Evolutionary conservation across 2,797 vertebrate genomes (phyloP).

Genomic region (Rhinatrema bivittatum): DNA sequence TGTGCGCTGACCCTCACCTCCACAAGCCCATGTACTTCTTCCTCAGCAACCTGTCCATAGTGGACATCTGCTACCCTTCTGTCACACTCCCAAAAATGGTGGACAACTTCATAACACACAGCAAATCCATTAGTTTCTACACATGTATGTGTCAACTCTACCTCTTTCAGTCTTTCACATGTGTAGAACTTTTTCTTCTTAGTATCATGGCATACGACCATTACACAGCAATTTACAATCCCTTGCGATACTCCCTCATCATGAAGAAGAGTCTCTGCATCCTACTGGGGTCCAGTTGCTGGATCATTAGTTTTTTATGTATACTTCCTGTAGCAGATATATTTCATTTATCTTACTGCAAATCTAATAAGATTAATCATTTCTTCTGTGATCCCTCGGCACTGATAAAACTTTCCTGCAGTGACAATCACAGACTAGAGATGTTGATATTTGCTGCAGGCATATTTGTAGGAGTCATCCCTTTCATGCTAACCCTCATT

Average conservation of each 20-base stretch:
- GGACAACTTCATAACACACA: constrained; percentile 8
- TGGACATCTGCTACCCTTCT: constrained; percentile 10
- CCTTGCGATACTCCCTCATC: constrained; percentile 14
- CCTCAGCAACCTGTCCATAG: constrained; percentile 2
- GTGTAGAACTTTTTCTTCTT: constrained; percentile 16
- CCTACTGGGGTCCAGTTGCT: not conserved
- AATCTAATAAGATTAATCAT: not conserved
- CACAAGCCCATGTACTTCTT: constrained; percentile 16
- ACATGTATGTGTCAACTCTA: constrained; percentile 33
- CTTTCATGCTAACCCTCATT: too few species aligned
- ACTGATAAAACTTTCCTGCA: not conserved
- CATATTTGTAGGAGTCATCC: not conserved
- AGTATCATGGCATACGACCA: constrained; percentile 17
- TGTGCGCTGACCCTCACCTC: not conserved
- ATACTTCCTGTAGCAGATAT: not conserved
- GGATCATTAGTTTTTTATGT: constrained; percentile 4
- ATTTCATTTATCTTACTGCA: not conserved
- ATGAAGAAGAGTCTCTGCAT: constrained; percentile 7
- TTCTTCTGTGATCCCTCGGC: constrained; percentile 4
- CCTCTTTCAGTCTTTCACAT: constrained; percentile 25
- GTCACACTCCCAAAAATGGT: constrained; percentile 12
- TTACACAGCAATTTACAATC: constrained; percentile 21
- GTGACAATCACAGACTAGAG: not conserved
- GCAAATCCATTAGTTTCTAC: constrained; percentile 20
- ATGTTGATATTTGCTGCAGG: not conserved